Percentiles rank a stretch among this genome's conserved stretches.
Conservation (phyloP, 1,140 invertebrate species). For the Gonatopus flavifemur region DNA sequence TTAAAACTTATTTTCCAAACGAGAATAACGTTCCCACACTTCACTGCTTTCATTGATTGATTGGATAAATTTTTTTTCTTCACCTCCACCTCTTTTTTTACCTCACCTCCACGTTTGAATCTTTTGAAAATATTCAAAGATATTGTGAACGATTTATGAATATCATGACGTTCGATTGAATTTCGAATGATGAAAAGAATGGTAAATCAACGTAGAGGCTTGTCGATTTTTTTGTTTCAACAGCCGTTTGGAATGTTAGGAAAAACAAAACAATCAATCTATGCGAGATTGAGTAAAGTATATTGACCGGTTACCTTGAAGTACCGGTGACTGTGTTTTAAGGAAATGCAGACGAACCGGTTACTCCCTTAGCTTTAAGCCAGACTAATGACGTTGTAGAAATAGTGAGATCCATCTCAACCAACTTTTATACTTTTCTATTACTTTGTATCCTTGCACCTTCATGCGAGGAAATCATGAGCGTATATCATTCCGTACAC, state of each 20-base stretch:
- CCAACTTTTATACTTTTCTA: neutral
- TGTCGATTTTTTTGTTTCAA: no score
- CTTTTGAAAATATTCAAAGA: no score
- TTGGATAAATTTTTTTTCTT: no score
- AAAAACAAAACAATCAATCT: no score
- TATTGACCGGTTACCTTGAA: slow-evolving; percentile 26
- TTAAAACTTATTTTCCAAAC: no score
- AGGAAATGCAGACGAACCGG: slow-evolving; percentile 50
- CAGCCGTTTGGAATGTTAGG: no score
- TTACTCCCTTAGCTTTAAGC: slow-evolving; percentile 33
- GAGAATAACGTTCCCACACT: no score
- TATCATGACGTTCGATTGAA: neutral
- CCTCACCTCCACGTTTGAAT: no score
- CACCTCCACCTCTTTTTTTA: no score
- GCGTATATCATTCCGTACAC: no score
- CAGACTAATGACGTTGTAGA: slow-evolving; percentile 20
- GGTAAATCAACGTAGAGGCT: no score
- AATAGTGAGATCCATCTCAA: neutral
- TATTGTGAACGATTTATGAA: neutral
- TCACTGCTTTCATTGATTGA: no score
- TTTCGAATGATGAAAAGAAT: neutral
- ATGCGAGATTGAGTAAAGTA: slow-evolving; percentile 1
- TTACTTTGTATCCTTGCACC: neutral
- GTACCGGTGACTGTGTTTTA: slow-evolving; percentile 34
- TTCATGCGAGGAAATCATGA: slow-evolving; percentile 16